Evolutionary conservation across 1,140 invertebrate genomes (phyloP).

Genomic region (Drosophila orosa): DNA sequence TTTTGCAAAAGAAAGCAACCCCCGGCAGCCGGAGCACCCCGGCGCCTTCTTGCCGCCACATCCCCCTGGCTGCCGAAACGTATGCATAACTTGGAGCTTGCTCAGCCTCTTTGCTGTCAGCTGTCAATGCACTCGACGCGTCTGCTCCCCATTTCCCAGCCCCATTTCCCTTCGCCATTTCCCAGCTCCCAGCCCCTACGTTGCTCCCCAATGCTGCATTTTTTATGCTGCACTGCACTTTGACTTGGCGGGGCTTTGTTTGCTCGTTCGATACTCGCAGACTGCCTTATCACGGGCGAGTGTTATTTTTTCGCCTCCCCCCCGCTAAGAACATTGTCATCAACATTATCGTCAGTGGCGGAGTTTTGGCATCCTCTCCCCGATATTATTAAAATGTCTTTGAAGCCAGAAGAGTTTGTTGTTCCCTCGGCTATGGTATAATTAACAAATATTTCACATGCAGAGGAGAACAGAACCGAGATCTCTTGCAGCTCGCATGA

Average conservation of each 20-base stretch:
- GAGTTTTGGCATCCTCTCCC: constrained; percentile 38
- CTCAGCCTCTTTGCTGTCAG: constrained; percentile 72
- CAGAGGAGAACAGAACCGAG: constrained; percentile 3
- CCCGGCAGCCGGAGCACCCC: constrained; percentile 8
- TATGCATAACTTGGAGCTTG: constrained; percentile 60
- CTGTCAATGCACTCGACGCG: constrained; percentile 74
- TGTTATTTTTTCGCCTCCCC: constrained; percentile 45
- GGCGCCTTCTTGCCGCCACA: constrained; percentile 4
- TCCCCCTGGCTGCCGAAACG: constrained; percentile 23
- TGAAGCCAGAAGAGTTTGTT: constrained; percentile 15
- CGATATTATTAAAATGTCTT: constrained; percentile 38
- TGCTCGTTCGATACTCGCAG: constrained; percentile 55
- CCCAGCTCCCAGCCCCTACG: neutral
- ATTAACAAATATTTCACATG: constrained; percentile 45
- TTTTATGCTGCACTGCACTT: constrained; percentile 78
- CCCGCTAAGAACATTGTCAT: constrained; percentile 65
- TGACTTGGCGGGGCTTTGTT: constrained; percentile 70
- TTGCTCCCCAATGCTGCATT: constrained; percentile 52
- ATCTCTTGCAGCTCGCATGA: constrained; percentile 52
- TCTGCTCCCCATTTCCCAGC: constrained; percentile 57
- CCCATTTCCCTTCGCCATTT: constrained; percentile 15
- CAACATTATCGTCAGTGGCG: constrained; percentile 66
- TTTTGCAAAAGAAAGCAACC: constrained; percentile 63
- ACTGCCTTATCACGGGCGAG: constrained; percentile 45
- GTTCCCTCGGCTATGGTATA: constrained; percentile 8